A percentile compares a stretch with the other conserved stretches of the same genome.
Evolutionary conservation across 2,113 vertebrate genomes (phyloP).

Genomic region (Nothoprocta pentlandii): DNA sequence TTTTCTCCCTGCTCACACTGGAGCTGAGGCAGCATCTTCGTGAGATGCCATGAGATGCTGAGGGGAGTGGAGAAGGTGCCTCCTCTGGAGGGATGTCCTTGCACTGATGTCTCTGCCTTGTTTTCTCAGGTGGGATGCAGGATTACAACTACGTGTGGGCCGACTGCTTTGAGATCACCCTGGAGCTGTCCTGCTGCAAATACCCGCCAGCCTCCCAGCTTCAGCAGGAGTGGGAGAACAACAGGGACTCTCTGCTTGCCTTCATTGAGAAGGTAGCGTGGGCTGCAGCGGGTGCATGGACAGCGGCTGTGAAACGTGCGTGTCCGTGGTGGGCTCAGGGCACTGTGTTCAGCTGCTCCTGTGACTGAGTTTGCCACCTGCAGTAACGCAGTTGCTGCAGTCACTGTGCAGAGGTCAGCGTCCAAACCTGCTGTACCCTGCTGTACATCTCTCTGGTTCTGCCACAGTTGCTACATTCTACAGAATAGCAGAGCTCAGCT

Average conservation of each 20-base stretch:
- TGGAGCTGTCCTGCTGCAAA: constrained; percentile 98
- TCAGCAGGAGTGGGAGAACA: constrained; percentile 91
- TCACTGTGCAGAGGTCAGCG: not conserved
- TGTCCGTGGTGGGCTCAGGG: not conserved
- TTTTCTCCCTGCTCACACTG: not conserved
- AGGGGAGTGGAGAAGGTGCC: not conserved
- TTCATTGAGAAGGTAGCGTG: constrained; percentile 91
- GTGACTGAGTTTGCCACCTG: not conserved
- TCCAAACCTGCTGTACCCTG: not conserved
- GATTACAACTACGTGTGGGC: constrained; percentile 97
- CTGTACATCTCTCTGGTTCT: not conserved
- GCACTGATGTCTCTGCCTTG: not conserved
- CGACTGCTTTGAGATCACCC: constrained; percentile 94
- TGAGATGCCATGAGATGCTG: fast-evolving
- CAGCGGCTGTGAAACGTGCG: not conserved
- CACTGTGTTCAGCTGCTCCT: fast-evolving
- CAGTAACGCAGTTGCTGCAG: not conserved
- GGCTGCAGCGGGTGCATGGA: fast-evolving
- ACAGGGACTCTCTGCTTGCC: constrained; percentile 89
- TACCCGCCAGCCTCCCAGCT: constrained; percentile 85
- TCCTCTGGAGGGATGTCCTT: not conserved
- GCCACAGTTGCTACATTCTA: not conserved
- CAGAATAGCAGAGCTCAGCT: fast-evolving
- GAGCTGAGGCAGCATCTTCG: not conserved
- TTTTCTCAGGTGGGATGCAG: constrained; percentile 92